phyloP scores from a whole-genome alignment of 2,797 vertebrate species.

The Darevskia mixta region DNA sequence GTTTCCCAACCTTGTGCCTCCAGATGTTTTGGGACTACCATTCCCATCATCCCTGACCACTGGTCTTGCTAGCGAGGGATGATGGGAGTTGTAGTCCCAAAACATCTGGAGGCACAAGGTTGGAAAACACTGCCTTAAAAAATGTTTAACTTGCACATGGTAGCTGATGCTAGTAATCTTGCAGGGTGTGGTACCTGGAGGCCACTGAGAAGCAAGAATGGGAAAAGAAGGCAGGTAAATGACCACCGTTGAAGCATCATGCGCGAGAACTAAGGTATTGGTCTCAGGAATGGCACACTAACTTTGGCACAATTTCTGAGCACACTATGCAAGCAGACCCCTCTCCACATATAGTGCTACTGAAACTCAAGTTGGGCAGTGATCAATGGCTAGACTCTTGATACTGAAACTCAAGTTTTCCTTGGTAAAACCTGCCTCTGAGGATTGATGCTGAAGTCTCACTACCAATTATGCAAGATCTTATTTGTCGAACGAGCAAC shows the following conservation, averaged over 20 bases:
- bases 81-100: too few species aligned
- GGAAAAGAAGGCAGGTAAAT: not conserved
- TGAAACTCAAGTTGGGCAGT: not conserved
- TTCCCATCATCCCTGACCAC: too few species aligned
- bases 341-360: not conserved
- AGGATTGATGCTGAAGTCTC: slow-evolving; percentile 6
- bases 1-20: too few species aligned
- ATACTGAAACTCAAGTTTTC: not conserved
- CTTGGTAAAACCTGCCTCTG: slow-evolving; percentile 34
- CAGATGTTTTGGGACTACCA: too few species aligned
- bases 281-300: not conserved
- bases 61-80: too few species aligned
- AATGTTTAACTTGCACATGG: slow-evolving; percentile 34
- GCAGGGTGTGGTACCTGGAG: not conserved
- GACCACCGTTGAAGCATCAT: not conserved
- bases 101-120: too few species aligned
- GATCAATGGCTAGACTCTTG: not conserved
- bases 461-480: slow-evolving; percentile 49
- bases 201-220: not conserved
- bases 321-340: not conserved
- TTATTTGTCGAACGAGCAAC: slow-evolving; percentile 63
- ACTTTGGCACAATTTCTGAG: not conserved
- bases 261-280: not conserved
- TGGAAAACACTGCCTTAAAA: too few species aligned
- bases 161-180: slow-evolving; percentile 50